phyloP scores from a whole-genome alignment of 1,140 invertebrate species.

The Papilio polyxenes region DNA sequence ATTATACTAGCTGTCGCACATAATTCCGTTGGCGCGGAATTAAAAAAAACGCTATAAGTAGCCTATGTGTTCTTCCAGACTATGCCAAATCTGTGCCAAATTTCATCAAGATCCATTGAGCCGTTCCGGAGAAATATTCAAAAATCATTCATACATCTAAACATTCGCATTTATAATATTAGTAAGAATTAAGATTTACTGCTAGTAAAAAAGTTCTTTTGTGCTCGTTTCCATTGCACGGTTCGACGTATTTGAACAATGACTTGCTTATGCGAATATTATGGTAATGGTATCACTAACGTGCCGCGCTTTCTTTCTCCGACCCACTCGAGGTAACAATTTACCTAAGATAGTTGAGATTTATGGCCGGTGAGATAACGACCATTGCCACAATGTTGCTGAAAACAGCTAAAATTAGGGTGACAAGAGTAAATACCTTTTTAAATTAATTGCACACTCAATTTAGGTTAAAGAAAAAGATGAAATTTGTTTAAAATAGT shows the following conservation, averaged over 20 bases:
- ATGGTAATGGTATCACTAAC: conserved; percentile 30
- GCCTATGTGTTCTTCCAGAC: too few relatives aligned
- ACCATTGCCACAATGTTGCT: conserved; percentile 14
- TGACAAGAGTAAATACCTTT: conserved; percentile 22
- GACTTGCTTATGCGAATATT: conserved; percentile 21
- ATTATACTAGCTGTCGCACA: too few relatives aligned
- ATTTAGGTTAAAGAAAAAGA: not conserved
- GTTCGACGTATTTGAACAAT: conserved; percentile 25
- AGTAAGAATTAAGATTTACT: too few relatives aligned
- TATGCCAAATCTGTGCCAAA: too few relatives aligned
- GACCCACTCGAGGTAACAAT: conserved; percentile 32
- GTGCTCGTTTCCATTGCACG: conserved; percentile 58
- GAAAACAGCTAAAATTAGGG: conserved; percentile 22
- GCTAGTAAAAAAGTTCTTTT: conserved; percentile 71
- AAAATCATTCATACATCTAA: too few relatives aligned
- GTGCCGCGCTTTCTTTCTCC: conserved; percentile 28
- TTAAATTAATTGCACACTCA: conserved; percentile 21
- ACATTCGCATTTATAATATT: too few relatives aligned
- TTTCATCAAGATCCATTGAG: too few relatives aligned
- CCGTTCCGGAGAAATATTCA: too few relatives aligned
- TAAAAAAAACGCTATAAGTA: too few relatives aligned
- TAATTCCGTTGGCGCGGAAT: too few relatives aligned
- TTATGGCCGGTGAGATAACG: conserved; percentile 11
- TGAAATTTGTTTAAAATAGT: not conserved
- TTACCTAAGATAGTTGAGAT: conserved; percentile 35